Evolutionary conservation across 2,113 vertebrate genomes (phyloP).

Genomic region (Oncorhynchus tshawytscha): DNA sequence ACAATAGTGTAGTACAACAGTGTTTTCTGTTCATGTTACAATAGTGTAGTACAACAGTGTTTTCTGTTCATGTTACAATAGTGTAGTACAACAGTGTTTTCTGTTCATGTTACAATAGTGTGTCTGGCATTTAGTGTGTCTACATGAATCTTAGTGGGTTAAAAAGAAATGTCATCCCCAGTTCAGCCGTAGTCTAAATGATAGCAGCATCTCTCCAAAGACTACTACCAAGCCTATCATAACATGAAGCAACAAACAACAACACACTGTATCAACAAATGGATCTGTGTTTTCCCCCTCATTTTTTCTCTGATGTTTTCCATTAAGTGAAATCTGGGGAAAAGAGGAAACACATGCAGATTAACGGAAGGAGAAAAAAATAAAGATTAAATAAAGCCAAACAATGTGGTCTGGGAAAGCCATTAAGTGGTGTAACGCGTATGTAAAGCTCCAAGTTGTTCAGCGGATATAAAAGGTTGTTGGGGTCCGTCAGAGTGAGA

Average conservation of each 20-base stretch:
- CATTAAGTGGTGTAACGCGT: constrained; percentile 47
- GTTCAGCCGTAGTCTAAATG: no score
- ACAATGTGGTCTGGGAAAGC: constrained; percentile 61
- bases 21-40: no score
- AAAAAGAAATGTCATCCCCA: no score
- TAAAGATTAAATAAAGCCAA: constrained; percentile 55
- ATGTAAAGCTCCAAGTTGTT: constrained; percentile 40
- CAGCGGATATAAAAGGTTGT: constrained; percentile 52
- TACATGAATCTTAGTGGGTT: no score
- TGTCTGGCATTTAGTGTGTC: no score
- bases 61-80: no score
- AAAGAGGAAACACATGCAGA: constrained; percentile 26
- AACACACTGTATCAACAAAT: constrained; percentile 33
- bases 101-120: no score
- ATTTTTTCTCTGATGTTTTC: constrained; percentile 35
- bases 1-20: no score
- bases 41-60: no score
- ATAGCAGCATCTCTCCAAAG: constrained; percentile 34
- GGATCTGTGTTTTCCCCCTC: constrained; percentile 18
- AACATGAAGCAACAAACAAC: constrained; percentile 40
- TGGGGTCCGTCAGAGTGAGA: constrained; percentile 19
- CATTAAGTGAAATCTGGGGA: constrained; percentile 30
- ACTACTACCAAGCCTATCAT: constrained; percentile 35
- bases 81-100: no score
- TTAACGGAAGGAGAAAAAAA: constrained; percentile 11